A percentile compares a stretch with the other conserved stretches of the same genome.
Evolutionary conservation across 2,113 vertebrate species (phyloP).

Genomic region (Hyla sarda): DNA sequence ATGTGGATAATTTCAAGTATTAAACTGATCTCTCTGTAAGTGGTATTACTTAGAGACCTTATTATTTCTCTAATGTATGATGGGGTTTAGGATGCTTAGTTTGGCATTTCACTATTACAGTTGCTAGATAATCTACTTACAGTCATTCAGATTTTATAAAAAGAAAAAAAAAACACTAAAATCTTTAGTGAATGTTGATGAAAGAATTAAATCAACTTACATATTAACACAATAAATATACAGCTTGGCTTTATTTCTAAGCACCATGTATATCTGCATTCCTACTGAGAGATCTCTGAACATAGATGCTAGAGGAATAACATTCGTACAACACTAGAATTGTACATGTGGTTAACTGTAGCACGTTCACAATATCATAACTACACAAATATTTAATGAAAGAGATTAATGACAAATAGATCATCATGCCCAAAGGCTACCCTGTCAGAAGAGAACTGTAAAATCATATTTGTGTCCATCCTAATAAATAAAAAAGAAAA

Average conservation of each 20-base stretch:
- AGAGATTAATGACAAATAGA: neutral
- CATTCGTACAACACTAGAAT: neutral
- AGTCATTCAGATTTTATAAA: neutral
- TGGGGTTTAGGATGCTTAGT: neutral
- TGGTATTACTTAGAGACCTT: conserved; percentile 28
- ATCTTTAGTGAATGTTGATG: neutral
- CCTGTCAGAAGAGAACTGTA: neutral
- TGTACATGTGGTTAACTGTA: neutral
- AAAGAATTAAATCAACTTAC: conserved; percentile 1
- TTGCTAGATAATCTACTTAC: conserved; percentile 14
- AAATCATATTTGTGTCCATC: too few relatives aligned
- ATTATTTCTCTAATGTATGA: conserved; percentile 30
- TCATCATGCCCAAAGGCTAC: neutral
- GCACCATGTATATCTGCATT: neutral
- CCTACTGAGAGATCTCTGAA: neutral
- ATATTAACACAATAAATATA: neutral
- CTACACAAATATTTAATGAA: neutral
- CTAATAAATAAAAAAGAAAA: too few relatives aligned
- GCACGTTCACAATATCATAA: neutral
- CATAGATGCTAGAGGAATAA: neutral
- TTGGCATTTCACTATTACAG: conserved; percentile 2
- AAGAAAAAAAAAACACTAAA: neutral
- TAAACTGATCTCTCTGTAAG: conserved; percentile 41
- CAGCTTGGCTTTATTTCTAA: neutral
- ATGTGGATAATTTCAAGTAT: conserved; percentile 34